These are phyloP conservation scores for Diceros bicornis DNA, from an alignment of 2,797 vertebrate species.

Conservation along the genomic window DNA sequence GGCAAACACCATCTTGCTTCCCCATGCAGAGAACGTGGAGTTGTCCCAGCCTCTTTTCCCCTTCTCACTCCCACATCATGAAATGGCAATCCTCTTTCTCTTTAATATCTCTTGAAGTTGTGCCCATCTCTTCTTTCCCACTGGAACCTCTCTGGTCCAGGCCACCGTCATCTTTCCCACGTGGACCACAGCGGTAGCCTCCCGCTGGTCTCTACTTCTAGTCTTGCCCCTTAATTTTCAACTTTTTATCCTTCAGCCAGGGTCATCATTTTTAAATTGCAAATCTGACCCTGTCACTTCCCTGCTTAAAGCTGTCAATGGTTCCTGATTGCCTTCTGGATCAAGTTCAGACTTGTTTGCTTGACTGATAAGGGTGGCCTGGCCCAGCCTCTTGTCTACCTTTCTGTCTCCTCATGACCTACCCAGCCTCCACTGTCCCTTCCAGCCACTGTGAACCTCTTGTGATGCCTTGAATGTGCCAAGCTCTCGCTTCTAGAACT, in stretches of 20 bases:
- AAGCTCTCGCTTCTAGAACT: background rate
- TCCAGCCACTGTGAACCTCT: background rate
- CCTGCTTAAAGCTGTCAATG: background rate
- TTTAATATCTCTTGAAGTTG: background rate
- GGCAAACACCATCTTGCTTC: fast-evolving
- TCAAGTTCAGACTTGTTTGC: background rate
- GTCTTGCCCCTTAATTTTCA: background rate
- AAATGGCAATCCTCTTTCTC: background rate
- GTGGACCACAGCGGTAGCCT: background rate
- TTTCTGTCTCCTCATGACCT: fast-evolving
- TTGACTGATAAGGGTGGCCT: background rate
- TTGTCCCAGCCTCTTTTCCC: background rate
- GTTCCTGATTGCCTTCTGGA: background rate
- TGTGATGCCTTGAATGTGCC: background rate
- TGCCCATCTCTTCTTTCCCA: background rate
- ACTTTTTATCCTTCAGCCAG: background rate
- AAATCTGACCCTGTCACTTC: too few relatives aligned
- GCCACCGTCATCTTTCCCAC: fast-evolving
- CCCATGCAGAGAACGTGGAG: too few relatives aligned
- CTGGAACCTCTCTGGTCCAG: background rate
- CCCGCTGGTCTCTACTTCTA: background rate
- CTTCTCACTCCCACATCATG: fast-evolving
- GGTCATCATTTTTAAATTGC: background rate
- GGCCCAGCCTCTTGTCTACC: fast-evolving
- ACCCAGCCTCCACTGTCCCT: fast-evolving